Conservation (phyloP, 37 sponge, comb jelly and placozoan genomes). For the Mnemiopsis leidyi region DNA sequence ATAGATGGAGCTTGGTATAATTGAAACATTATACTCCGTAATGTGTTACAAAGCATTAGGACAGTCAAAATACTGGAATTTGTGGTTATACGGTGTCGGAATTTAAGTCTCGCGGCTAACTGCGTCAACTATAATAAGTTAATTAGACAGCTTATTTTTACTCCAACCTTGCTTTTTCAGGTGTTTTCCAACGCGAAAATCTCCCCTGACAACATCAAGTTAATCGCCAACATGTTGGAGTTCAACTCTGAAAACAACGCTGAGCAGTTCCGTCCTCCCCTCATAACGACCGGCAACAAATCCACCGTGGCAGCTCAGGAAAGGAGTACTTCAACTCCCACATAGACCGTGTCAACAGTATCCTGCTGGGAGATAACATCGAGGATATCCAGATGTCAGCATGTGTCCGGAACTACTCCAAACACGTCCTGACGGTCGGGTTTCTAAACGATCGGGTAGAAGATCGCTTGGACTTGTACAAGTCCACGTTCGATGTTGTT, state of each 20-base stretch:
- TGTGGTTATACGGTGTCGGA: too few species aligned
- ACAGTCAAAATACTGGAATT: too few species aligned
- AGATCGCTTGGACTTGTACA: neutral
- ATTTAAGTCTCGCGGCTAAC: too few species aligned
- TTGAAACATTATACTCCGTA: too few species aligned
- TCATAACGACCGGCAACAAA: constrained; percentile 2
- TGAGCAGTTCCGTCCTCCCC: neutral
- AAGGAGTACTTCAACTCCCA: neutral
- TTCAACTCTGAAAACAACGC: neutral
- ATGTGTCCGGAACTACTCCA: neutral
- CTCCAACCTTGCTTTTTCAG: too few species aligned
- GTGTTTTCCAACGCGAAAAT: neutral
- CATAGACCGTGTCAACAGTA: neutral
- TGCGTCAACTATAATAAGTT: too few species aligned
- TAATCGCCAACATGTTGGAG: constrained; percentile 9
- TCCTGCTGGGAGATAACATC: neutral
- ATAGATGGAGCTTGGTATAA: too few species aligned
- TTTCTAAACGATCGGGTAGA: constrained; percentile 16
- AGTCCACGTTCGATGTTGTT: neutral
- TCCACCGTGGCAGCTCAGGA: neutral
- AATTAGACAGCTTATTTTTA: too few species aligned
- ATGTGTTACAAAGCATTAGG: too few species aligned
- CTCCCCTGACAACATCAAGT: neutral
- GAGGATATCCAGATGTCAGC: constrained; percentile 5
- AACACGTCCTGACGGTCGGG: neutral